Percentiles rank a stretch among this genome's conserved stretches.
phyloP scores from a whole-genome alignment of 2,888 invertebrate species.

The Cataglyphis albicans region DNA sequence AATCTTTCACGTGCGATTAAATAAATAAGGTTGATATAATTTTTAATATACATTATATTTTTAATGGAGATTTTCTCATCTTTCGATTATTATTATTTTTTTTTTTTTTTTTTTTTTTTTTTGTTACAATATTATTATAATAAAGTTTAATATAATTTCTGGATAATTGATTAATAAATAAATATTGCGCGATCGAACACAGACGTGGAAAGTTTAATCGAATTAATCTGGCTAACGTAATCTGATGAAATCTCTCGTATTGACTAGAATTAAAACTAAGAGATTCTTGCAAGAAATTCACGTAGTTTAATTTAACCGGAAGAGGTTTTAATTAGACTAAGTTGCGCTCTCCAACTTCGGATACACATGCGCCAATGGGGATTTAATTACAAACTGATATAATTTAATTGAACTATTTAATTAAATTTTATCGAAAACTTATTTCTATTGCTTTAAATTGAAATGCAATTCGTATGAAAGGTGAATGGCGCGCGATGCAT shows the following conservation, averaged over 20 bases:
- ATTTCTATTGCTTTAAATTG: background rate
- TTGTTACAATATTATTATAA: background rate
- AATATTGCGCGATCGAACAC: background rate
- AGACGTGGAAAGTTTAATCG: background rate
- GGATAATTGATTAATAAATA: conserved; percentile 1
- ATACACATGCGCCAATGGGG: conserved; percentile 16
- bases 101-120: background rate
- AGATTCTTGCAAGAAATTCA: conserved; percentile 23
- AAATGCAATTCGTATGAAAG: background rate
- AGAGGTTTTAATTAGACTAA: conserved; percentile 30
- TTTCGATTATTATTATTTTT: background rate
- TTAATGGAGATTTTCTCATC: background rate
- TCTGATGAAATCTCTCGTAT: conserved; percentile 16
- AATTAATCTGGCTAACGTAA: background rate
- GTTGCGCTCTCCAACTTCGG: background rate
- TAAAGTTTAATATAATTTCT: background rate
- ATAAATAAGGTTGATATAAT: background rate
- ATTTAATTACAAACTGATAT: conserved; percentile 10
- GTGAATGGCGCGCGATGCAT: background rate
- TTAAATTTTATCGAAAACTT: conserved; percentile 25
- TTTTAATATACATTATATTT: background rate
- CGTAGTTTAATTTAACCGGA: conserved; percentile 42
- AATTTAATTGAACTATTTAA: conserved; percentile 21
- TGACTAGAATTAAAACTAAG: conserved; percentile 39
- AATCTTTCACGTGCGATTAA: conserved; percentile 14